Evolutionary conservation across 2,113 vertebrate genomes (phyloP).

Genomic region (Penelope pileata): DNA sequence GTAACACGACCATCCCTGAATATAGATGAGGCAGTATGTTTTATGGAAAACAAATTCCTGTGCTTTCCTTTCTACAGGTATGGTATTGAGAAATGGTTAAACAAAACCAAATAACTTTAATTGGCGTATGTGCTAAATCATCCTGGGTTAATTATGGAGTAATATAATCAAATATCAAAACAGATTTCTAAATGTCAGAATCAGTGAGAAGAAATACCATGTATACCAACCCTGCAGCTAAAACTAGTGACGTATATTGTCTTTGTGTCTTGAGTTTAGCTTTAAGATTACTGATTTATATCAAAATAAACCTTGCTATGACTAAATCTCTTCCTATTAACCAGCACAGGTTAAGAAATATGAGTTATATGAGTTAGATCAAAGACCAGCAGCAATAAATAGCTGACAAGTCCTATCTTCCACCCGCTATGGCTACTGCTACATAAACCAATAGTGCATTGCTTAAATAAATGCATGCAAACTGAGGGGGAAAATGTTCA

Average conservation of each 20-base stretch:
- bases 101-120: slow-evolving; percentile 11
- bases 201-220: neutral
- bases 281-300: neutral
- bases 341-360: neutral
- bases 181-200: neutral
- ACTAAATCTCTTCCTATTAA: neutral
- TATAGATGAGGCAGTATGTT: neutral
- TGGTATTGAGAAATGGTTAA: neutral
- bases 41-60: neutral
- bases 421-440: neutral
- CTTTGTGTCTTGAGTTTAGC: neutral
- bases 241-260: neutral
- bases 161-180: slow-evolving; percentile 3
- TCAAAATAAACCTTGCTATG: neutral
- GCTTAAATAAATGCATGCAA: neutral
- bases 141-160: neutral
- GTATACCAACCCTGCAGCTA: neutral
- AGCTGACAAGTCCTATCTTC: neutral
- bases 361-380: neutral
- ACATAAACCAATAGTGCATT: neutral
- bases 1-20: neutral
- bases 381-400: neutral
- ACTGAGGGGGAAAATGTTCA: neutral
- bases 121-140: neutral
- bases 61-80: neutral